Conservation (phyloP, 2,888 invertebrate genomes). For the Amitus sp. region DNA sequence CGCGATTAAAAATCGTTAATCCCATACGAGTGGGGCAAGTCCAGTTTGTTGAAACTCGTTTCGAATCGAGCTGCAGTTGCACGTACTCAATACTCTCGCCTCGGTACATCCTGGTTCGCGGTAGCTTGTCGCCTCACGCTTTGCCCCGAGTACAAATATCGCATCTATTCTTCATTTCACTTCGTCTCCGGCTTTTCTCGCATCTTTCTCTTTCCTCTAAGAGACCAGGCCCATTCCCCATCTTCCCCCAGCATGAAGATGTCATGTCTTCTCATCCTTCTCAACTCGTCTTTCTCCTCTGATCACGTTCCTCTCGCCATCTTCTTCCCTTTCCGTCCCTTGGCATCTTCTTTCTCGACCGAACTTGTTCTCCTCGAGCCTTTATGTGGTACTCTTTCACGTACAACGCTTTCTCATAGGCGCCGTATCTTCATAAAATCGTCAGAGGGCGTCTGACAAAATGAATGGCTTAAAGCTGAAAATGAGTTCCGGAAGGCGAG, state of each 20-base stretch:
- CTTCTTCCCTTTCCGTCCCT: background rate
- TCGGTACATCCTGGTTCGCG: no score
- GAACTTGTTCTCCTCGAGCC: background rate
- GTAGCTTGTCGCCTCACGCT: no score
- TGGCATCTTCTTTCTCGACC: background rate
- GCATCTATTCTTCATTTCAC: background rate
- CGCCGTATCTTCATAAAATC: constrained; percentile 3
- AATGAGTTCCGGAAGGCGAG: no score
- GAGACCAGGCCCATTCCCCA: no score
- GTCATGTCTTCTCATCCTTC: background rate
- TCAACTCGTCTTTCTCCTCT: background rate
- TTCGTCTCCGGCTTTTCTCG: background rate
- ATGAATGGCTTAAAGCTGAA: background rate
- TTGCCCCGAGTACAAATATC: background rate
- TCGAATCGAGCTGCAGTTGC: constrained; percentile 5
- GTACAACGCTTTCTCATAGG: background rate
- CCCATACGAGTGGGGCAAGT: background rate
- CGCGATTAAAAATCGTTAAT: no score
- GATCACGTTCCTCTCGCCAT: background rate
- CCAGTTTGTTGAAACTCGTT: constrained; percentile 1
- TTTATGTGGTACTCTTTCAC: background rate
- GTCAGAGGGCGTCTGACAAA: background rate
- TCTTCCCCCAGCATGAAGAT: background rate
- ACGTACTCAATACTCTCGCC: constrained; percentile 5
- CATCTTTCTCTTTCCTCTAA: background rate